Percentiles rank a stretch among this genome's conserved stretches.
These are phyloP conservation scores for Oreochromis niloticus DNA, from an alignment of 2,113 vertebrate species.

Conservation along the genomic window DNA sequence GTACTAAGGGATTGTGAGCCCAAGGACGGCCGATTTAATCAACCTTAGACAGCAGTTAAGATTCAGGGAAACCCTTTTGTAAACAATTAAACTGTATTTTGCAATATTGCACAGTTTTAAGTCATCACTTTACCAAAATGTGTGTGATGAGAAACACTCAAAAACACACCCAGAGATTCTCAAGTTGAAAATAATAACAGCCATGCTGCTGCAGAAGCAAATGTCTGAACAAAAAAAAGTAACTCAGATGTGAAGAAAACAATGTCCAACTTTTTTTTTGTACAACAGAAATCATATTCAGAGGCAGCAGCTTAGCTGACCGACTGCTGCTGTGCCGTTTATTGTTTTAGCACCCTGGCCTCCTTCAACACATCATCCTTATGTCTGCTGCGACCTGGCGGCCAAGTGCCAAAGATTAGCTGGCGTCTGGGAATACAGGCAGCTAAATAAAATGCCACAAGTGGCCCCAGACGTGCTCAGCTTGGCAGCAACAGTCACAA, in stretches of 20 bases:
- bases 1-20: not conserved
- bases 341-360: not conserved
- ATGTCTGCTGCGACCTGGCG: not conserved
- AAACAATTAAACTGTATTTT: not conserved
- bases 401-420: constrained; percentile 31
- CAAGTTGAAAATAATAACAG: not conserved
- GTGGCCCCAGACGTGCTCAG: constrained; percentile 37
- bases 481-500: constrained; percentile 42
- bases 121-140: not conserved
- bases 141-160: not conserved
- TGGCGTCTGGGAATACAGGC: constrained; percentile 25
- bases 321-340: not conserved
- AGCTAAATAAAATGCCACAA: constrained; percentile 42
- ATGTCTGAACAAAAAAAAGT: not conserved
- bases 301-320: not conserved
- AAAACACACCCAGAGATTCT: not conserved
- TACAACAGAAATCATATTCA: not conserved
- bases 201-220: not conserved
- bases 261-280: not conserved
- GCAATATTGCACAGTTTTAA: not conserved
- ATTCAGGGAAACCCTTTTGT: not conserved
- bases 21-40: not conserved
- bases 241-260: not conserved
- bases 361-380: constrained; percentile 7
- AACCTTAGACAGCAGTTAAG: not conserved